These are phyloP conservation scores for Solen grandis DNA, from an alignment of 1,140 invertebrate genomes.

Conservation along the genomic window DNA sequence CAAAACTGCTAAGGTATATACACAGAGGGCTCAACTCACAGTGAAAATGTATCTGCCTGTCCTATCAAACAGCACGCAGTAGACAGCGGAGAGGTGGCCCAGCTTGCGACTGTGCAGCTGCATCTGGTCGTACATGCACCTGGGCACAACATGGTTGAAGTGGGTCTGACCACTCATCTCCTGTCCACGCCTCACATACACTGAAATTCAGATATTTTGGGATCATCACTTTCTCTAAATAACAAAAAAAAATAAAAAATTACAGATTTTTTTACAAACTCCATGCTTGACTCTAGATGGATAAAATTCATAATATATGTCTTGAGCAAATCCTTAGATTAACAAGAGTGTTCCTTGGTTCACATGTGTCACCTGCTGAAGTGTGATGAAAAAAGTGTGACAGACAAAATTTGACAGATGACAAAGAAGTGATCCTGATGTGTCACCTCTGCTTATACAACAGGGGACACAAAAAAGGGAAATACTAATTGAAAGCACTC, in stretches of 20 bases:
- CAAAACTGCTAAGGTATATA: no score
- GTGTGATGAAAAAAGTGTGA: no score
- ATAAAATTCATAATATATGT: neutral
- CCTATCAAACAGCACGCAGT: conserved; percentile 96
- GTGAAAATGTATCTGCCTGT: conserved; percentile 96
- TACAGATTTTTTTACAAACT: neutral
- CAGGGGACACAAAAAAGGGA: no score
- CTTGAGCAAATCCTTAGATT: no score
- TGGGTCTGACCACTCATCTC: conserved; percentile 85
- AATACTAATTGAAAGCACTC: no score
- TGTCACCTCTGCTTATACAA: no score
- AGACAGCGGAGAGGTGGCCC: conserved; percentile 97
- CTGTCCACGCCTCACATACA: conserved; percentile 86
- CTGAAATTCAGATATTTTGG: conserved; percentile 83
- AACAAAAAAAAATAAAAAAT: conserved; percentile 25
- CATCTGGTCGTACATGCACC: conserved; percentile 87
- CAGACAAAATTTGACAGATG: no score
- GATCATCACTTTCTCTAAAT: no score
- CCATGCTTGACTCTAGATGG: conserved; percentile 4
- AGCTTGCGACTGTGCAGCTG: conserved; percentile 91
- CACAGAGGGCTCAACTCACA: conserved; percentile 81
- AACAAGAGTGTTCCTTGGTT: no score
- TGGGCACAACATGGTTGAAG: conserved; percentile 84
- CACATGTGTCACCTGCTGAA: no score
- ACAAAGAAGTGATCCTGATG: no score